phyloP scores from a whole-genome alignment of 2,888 invertebrate genomes.

The Erebia epiphron region DNA sequence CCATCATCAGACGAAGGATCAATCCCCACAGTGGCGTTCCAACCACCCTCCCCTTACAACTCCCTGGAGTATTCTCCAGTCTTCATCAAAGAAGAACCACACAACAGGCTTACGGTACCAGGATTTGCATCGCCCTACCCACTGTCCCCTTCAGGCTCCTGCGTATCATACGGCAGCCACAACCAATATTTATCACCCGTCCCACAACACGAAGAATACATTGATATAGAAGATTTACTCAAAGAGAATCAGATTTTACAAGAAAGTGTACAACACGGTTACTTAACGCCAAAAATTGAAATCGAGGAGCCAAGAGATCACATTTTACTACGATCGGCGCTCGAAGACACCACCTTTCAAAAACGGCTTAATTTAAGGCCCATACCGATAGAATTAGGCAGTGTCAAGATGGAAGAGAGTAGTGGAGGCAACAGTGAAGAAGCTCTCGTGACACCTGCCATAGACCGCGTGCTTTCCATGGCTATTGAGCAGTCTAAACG shows the following conservation, averaged over 20 bases:
- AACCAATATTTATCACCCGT: slow-evolving; percentile 80
- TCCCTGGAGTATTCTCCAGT: slow-evolving; percentile 69
- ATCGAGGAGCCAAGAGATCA: slow-evolving; percentile 85
- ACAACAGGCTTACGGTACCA: slow-evolving; percentile 75
- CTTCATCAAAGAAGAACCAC: slow-evolving; percentile 79
- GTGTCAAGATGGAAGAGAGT: slow-evolving; percentile 87
- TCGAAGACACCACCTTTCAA: slow-evolving; percentile 93
- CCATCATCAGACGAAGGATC: slow-evolving; percentile 81
- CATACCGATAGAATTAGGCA: slow-evolving; percentile 85
- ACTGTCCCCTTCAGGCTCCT: slow-evolving; percentile 83
- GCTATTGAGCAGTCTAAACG: slow-evolving; percentile 94
- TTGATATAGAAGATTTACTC: slow-evolving; percentile 84
- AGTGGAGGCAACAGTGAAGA: slow-evolving; percentile 81
- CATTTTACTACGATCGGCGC: slow-evolving; percentile 89
- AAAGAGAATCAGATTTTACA: slow-evolving; percentile 82
- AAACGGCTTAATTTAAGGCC: slow-evolving; percentile 92
- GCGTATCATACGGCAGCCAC: slow-evolving; percentile 81
- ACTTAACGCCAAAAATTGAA: slow-evolving; percentile 82
- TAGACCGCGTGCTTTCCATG: slow-evolving; percentile 91
- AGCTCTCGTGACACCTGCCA: slow-evolving; percentile 87
- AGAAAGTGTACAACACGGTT: slow-evolving; percentile 71
- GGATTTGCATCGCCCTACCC: slow-evolving; percentile 79
- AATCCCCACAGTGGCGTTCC: slow-evolving; percentile 81
- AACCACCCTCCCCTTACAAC: slow-evolving; percentile 82
- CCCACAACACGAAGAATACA: slow-evolving; percentile 84